phyloP scores from a whole-genome alignment of 2,113 vertebrate genomes.

The Chaetops frenatus region DNA sequence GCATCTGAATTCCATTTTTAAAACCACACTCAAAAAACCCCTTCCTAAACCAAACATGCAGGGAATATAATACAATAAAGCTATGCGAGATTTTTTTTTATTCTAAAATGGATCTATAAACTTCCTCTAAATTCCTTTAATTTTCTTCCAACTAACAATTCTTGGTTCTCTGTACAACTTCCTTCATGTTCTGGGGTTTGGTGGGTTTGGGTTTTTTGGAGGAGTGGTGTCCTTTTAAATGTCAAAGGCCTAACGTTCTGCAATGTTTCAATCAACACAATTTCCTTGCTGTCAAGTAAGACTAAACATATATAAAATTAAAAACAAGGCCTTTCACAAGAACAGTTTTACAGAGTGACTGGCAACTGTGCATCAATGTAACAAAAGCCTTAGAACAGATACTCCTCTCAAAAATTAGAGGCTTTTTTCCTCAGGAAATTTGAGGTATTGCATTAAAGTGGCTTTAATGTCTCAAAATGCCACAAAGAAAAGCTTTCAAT shows the following conservation, averaged over 20 bases:
- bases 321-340: background rate
- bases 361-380: background rate
- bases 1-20: background rate
- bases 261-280: background rate
- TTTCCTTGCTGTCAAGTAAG: background rate
- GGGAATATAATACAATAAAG: background rate
- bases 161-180: background rate
- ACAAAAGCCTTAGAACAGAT: background rate
- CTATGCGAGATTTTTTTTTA: background rate
- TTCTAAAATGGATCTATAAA: background rate
- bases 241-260: background rate
- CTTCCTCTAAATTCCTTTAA: background rate
- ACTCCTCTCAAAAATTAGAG: background rate
- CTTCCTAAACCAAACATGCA: background rate
- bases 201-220: background rate
- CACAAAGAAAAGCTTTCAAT: background rate
- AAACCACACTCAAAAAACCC: background rate
- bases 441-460: background rate
- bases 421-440: background rate
- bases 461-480: background rate
- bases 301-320: background rate
- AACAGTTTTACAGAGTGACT: background rate
- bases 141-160: background rate
- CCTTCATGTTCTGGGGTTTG: background rate
- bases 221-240: background rate